Percentiles rank a stretch among this genome's conserved stretches.
These are phyloP conservation scores for Athrips mouffetella DNA, from an alignment of 2,888 invertebrate genomes.

Conservation along the genomic window DNA sequence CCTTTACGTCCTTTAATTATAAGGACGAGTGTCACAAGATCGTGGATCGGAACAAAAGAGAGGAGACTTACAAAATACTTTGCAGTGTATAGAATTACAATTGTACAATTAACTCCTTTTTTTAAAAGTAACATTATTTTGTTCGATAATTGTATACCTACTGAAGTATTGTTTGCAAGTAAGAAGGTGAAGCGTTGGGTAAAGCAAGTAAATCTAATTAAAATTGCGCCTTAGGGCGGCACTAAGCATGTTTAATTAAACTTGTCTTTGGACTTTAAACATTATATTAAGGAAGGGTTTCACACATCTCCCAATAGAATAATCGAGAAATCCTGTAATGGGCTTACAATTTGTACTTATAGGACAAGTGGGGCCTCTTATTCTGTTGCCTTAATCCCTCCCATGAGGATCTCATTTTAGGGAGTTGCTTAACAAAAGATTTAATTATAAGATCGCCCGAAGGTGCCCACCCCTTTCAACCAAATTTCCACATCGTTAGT, in stretches of 20 bases:
- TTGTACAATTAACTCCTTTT: too few relatives aligned
- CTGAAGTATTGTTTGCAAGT: too few relatives aligned
- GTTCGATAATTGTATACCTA: too few relatives aligned
- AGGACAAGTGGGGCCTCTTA: not conserved
- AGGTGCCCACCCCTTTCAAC: constrained; percentile 1
- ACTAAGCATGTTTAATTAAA: not conserved
- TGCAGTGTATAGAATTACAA: too few relatives aligned
- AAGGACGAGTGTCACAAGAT: too few relatives aligned
- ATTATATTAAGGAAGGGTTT: not conserved
- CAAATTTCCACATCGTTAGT: too few relatives aligned
- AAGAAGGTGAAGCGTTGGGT: too few relatives aligned
- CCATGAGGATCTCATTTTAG: not conserved
- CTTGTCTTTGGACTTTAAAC: not conserved
- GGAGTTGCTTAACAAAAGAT: not conserved
- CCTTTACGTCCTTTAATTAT: too few relatives aligned
- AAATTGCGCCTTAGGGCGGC: not conserved
- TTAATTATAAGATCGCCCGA: constrained; percentile 6
- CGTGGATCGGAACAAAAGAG: too few relatives aligned
- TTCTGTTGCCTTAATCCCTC: not conserved
- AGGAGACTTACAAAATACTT: too few relatives aligned
- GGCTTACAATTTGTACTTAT: not conserved
- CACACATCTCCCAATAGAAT: not conserved
- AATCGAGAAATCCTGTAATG: not conserved
- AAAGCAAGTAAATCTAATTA: too few relatives aligned
- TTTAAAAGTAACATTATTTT: too few relatives aligned